Percentiles rank a stretch among this genome's conserved stretches.
phyloP scores from a whole-genome alignment of 2,113 vertebrate genomes.

The Mus spicilegus region DNA sequence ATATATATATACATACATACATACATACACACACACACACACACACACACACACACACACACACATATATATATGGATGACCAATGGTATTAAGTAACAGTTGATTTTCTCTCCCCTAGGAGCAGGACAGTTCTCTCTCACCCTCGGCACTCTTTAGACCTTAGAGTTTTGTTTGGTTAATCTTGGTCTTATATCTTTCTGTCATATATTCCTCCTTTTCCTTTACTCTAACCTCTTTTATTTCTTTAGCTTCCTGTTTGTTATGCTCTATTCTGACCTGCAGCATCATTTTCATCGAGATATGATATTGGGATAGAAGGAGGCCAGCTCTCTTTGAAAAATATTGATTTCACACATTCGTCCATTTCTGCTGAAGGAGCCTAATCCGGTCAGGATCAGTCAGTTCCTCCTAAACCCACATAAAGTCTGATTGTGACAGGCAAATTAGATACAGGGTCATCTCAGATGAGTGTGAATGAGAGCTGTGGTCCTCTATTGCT shows the following conservation, averaged over 20 bases:
- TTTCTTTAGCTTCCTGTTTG: background rate
- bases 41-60: no score
- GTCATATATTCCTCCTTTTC: background rate
- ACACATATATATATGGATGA: background rate
- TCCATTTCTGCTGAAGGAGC: background rate
- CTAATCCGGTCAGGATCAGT: background rate
- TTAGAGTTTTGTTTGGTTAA: background rate
- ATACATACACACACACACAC: no score
- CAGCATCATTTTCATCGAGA: background rate
- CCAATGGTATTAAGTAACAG: background rate
- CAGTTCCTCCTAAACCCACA: background rate
- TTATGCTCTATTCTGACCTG: background rate
- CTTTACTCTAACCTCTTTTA: background rate
- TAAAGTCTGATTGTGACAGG: background rate
- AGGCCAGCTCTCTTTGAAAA: background rate
- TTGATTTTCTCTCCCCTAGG: background rate
- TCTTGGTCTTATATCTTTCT: background rate
- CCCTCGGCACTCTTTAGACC: background rate
- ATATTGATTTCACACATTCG: background rate
- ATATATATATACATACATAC: no score
- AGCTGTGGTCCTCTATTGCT: background rate
- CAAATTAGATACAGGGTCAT: background rate
- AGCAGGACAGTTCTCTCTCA: no score
- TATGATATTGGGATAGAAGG: background rate
- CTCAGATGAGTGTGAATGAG: background rate